A percentile compares a stretch with the other conserved stretches of the same genome.
Evolutionary conservation across 2,797 vertebrate genomes (phyloP).

Genomic region (Rhinogobio ventralis): DNA sequence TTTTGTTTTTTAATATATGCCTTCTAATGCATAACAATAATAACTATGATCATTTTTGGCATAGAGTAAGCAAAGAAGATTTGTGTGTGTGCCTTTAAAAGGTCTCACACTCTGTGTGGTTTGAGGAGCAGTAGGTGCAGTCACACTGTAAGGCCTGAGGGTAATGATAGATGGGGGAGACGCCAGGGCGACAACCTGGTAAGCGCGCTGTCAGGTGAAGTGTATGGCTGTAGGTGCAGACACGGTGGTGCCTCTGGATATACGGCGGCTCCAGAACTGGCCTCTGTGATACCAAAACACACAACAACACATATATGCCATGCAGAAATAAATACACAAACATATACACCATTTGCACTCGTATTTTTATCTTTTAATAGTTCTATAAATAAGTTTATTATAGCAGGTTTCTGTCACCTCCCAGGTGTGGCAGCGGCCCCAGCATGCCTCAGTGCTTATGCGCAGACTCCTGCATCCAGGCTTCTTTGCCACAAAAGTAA

Average conservation of each 20-base stretch:
- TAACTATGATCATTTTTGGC: background rate
- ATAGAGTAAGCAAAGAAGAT: background rate
- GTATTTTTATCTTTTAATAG: background rate
- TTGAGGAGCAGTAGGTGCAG: slow-evolving; percentile 76
- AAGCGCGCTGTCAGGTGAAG: slow-evolving; percentile 74
- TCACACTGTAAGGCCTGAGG: slow-evolving; percentile 78
- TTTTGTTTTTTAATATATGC: background rate
- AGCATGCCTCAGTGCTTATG: slow-evolving; percentile 78
- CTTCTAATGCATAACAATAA: background rate
- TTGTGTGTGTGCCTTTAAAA: slow-evolving; percentile 65
- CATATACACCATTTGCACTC: background rate
- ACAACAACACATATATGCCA: background rate
- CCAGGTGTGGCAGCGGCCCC: slow-evolving; percentile 82
- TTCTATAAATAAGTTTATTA: background rate
- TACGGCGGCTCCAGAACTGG: slow-evolving; percentile 75
- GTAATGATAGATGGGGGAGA: slow-evolving; percentile 78
- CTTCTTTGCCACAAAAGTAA: slow-evolving; percentile 78
- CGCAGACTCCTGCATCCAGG: slow-evolving; percentile 75
- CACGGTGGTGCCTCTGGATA: slow-evolving; percentile 76
- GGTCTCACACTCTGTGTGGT: slow-evolving; percentile 80
- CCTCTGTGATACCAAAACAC: slow-evolving; percentile 65
- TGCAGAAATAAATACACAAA: background rate
- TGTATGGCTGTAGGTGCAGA: slow-evolving; percentile 76
- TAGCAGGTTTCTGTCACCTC: slow-evolving; percentile 69
- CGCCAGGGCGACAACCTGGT: slow-evolving; percentile 73